Percentiles rank a stretch among this genome's conserved stretches.
These are phyloP conservation scores for Phenacoccus solenopsis DNA, from an alignment of 1,140 invertebrate genomes.

Conservation along the genomic window DNA sequence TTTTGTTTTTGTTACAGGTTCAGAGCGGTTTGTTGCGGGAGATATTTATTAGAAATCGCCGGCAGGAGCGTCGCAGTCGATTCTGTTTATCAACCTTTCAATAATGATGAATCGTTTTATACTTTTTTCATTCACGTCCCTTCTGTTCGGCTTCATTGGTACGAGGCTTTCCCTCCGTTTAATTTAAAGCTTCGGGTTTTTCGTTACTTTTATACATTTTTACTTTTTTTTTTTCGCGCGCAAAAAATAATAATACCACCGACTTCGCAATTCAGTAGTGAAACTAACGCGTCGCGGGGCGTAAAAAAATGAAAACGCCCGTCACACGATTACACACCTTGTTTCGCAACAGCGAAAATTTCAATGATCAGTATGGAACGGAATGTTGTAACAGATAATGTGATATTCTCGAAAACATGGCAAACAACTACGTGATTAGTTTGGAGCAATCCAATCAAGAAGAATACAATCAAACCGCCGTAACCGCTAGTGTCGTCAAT, in stretches of 20 bases:
- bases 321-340: neutral
- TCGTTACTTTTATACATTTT: neutral
- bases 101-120: slow-evolving; percentile 13
- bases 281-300: too few relatives aligned
- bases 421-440: neutral
- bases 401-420: neutral
- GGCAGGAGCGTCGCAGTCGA: neutral
- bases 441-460: neutral
- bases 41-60: slow-evolving; percentile 8
- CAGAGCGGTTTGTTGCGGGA: neutral
- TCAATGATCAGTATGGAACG: neutral
- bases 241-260: neutral
- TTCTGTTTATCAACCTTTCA: neutral
- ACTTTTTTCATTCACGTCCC: neutral
- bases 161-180: neutral
- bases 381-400: neutral
- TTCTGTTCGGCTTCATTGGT: neutral
- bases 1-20: neutral
- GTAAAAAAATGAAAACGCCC: neutral
- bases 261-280: neutral
- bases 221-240: neutral
- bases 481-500: too few relatives aligned
- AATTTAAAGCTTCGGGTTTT: neutral
- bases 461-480: neutral
- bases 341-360: neutral